Evolutionary conservation across 2,113 vertebrate genomes (phyloP), one percentile per base, ranked within the genome.

Genomic region (Pluvialis apricaria): DNA sequence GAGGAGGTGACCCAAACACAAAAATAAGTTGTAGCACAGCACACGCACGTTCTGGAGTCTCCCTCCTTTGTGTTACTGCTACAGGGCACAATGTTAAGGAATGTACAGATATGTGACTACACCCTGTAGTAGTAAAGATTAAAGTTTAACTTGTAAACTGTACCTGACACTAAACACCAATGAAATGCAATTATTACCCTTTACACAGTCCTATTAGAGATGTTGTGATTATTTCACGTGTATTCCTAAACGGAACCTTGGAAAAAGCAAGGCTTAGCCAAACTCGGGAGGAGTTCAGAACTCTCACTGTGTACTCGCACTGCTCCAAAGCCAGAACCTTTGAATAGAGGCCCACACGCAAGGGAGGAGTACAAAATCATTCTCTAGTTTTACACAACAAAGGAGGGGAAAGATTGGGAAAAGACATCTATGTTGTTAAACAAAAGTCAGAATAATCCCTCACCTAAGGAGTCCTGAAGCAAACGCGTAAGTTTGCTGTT

Each of bases 401-500:
- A 66, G 29, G 13, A 60, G 36, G 45, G 15, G 9, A 36, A 21
- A 57, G 68, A 40, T 2, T 88, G 83, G 54, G 34, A 61, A 52
- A 70, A 64, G 10, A 58, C 69, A 72, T 58, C 45, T 49, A 1
- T 18, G 7, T 12, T 72, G 34, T 49, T 75, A 69, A 71, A 40
- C 9, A 51, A 11, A 61, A 65, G 60, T 10, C 13, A 84, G 84
- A 57, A 34, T 8, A 45, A 42, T 8, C 34, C 49, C 87, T 97
- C 68, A 99, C 98, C 98, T 7, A 99, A 90, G 0, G 98, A 97
- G 29, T 98, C 99, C 97, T 99, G 98, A 9, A 99, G 98, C 44
- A 99, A 96, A 82, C 98, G 98, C 1, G 99, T 99, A 32, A 99
- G 98, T 96, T 97, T 98, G 98, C 99, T 99, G 98, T 99, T 99